Percentiles rank a stretch among this genome's conserved stretches.
These are phyloP conservation scores for Drosophila aff. DNA, from an alignment of 1,140 invertebrate species.

Conservation along the genomic window DNA sequence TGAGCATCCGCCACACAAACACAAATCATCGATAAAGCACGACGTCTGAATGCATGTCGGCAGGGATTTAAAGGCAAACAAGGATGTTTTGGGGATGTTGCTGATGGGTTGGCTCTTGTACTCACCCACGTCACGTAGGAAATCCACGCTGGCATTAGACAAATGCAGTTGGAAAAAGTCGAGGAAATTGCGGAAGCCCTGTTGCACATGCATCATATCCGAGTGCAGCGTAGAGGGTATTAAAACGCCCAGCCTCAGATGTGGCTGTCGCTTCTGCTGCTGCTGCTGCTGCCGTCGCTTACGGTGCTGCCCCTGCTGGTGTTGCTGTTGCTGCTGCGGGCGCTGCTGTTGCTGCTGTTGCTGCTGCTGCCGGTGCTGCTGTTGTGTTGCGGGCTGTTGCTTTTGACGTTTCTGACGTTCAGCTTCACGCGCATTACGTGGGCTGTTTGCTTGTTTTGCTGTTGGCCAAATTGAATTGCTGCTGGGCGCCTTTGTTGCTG, in stretches of 20 bases:
- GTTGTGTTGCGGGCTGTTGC: constrained; percentile 48
- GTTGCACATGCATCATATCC: constrained; percentile 78
- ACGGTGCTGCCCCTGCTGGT: constrained; percentile 34
- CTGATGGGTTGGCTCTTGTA: constrained; percentile 34
- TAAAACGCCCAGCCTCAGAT: constrained; percentile 70
- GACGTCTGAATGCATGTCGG: constrained; percentile 46
- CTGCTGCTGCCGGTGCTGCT: constrained; percentile 19
- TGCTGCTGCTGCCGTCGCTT: constrained; percentile 28
- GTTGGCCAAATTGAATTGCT: constrained; percentile 72
- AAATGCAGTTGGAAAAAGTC: constrained; percentile 80
- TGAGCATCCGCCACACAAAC: constrained; percentile 11
- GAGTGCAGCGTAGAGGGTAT: constrained; percentile 67
- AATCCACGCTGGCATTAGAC: constrained; percentile 72
- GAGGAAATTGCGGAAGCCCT: constrained; percentile 75
- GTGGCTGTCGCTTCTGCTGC: constrained; percentile 26
- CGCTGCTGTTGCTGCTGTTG: constrained; percentile 13
- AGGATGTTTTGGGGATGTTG: constrained; percentile 2
- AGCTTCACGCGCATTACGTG: constrained; percentile 68
- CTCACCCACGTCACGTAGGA: constrained; percentile 79
- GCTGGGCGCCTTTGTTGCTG: constrained; percentile 37
- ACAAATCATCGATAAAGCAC: constrained; percentile 49
- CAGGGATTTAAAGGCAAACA: constrained; percentile 40
- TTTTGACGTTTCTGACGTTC: constrained; percentile 69
- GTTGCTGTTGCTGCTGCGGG: constrained; percentile 32
- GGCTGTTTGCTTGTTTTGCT: constrained; percentile 36